phyloP scores from a whole-genome alignment of 2,888 invertebrate species.

The Diachrysia chrysitis region DNA sequence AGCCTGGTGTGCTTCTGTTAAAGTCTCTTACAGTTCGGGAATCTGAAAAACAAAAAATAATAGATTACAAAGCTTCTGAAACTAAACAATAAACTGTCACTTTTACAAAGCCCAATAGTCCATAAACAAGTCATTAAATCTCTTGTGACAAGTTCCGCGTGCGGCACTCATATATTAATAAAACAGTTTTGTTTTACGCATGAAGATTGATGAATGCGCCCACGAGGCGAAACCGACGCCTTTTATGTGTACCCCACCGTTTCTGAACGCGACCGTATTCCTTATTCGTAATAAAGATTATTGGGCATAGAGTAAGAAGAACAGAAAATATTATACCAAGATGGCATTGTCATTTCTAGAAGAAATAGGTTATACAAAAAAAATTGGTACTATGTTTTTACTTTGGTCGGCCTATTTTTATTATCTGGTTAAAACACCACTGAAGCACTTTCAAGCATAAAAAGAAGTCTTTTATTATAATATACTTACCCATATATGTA shows the following conservation, averaged over 20 bases:
- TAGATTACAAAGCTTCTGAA: neutral
- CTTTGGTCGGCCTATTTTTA: too few species aligned
- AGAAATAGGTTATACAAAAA: too few species aligned
- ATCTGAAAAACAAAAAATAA: neutral
- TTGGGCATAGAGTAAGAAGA: slow-evolving; percentile 22
- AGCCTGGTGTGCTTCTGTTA: too few species aligned
- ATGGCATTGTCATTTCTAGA: too few species aligned
- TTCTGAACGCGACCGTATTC: slow-evolving; percentile 35
- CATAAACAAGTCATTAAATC: slow-evolving; percentile 55
- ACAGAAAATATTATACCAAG: neutral
- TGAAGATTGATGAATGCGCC: slow-evolving; percentile 57
- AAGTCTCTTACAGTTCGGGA: neutral
- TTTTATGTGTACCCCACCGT: slow-evolving; percentile 53
- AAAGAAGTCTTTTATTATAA: too few species aligned
- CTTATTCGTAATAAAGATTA: slow-evolving; percentile 18
- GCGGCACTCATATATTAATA: slow-evolving; percentile 48
- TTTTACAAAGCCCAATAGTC: slow-evolving; percentile 23
- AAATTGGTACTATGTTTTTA: too few species aligned
- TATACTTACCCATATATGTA: too few species aligned
- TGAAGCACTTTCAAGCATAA: too few species aligned
- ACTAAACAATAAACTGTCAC: slow-evolving; percentile 11
- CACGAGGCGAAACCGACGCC: slow-evolving; percentile 46
- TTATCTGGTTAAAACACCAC: too few species aligned
- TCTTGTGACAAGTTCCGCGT: slow-evolving; percentile 51
- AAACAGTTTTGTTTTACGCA: slow-evolving; percentile 45